Percentiles rank a stretch among this genome's conserved stretches.
phyloP scores from a whole-genome alignment of 2,888 invertebrate species.

The Folsomia candida region DNA sequence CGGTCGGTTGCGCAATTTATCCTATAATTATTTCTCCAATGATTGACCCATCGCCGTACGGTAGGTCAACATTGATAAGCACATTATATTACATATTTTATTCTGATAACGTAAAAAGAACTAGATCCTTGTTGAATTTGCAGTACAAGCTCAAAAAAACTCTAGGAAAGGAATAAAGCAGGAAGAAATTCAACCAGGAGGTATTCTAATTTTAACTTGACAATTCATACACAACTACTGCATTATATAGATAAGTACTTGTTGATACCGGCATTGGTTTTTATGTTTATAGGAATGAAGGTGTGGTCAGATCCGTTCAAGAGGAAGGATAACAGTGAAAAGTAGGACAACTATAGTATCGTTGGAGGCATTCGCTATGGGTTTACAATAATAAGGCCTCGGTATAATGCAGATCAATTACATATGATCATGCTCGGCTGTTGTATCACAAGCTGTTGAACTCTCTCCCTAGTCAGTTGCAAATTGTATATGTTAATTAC shows the following conservation, averaged over 20 bases:
- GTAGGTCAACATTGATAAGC: no score
- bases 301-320: constrained; percentile 64
- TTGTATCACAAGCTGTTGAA: not conserved
- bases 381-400: no score
- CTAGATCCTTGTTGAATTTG: not conserved
- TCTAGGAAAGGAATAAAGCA: constrained; percentile 59
- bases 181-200: constrained; percentile 64
- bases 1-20: constrained; percentile 61
- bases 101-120: no score
- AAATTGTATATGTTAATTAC: no score
- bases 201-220: constrained; percentile 56
- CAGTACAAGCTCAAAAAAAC: constrained; percentile 60
- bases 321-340: constrained; percentile 52
- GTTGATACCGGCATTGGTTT: constrained; percentile 26
- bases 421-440: not conserved
- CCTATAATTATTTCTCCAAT: constrained; percentile 65
- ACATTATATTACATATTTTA: constrained; percentile 27
- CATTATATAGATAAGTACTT: constrained; percentile 9
- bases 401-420: not conserved
- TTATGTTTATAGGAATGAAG: constrained; percentile 61
- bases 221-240: constrained; percentile 12
- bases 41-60: constrained; percentile 64
- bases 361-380: no score
- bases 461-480: no score
- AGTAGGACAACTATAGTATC: not conserved